Conservation (phyloP, 2,113 vertebrate genomes). For the Platysteira castanea region DNA sequence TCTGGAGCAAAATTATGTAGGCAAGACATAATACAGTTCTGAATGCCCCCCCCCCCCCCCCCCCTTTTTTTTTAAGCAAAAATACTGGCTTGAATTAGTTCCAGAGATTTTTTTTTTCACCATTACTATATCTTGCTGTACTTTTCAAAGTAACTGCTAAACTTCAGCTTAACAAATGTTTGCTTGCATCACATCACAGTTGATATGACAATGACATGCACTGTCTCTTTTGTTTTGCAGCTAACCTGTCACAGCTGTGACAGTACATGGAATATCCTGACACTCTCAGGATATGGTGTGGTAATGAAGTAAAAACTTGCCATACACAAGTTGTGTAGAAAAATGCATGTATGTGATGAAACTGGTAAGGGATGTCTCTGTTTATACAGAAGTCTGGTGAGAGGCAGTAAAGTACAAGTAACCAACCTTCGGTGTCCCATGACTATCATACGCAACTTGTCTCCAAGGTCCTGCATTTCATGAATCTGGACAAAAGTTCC, state of each 20-base stretch:
- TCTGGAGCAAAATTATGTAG: not conserved
- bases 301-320: not conserved
- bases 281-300: accelerated
- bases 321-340: not conserved
- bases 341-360: not conserved
- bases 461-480: slow-evolving; percentile 97
- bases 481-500: slow-evolving; percentile 98
- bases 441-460: slow-evolving; percentile 97
- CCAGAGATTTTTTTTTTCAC: not conserved
- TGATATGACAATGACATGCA: not conserved
- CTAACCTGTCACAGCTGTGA: not conserved
- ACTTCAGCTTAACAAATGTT: not conserved
- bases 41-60: accelerated
- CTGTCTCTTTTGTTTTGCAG: not conserved
- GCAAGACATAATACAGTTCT: not conserved
- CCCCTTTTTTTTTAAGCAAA: not conserved
- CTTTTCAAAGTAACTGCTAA: not conserved
- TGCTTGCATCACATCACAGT: not conserved
- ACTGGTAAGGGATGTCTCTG: not conserved
- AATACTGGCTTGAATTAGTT: not conserved
- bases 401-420: not conserved
- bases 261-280: not conserved
- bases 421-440: slow-evolving; percentile 91
- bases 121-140: not conserved
- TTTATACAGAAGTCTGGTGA: not conserved